Evolutionary conservation across 2,113 vertebrate genomes (phyloP), one percentile per base, ranked within the genome.

Genomic region (Serilophus lunatus): DNA sequence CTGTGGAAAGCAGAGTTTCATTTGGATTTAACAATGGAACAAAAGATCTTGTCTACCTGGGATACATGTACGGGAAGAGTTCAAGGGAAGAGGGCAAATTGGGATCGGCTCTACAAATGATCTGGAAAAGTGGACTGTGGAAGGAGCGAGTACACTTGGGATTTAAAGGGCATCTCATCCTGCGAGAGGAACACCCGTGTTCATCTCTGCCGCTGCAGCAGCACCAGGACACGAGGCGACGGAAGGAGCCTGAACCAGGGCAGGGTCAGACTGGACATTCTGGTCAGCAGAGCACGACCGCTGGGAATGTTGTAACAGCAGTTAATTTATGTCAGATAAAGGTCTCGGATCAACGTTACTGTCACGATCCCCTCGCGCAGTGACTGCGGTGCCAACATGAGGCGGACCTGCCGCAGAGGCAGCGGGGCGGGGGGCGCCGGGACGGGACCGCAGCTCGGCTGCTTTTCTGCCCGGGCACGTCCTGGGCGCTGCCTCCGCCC

Each of bases 201-300:
- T 78, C 33, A 29, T 44, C 28, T 14, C 0, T 38, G 50, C 54
- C 64, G 35, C 24, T 49, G 28, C 29, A 71, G 74, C 1, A 2
- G 31, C 50, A 60, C 61, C 72, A 83, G 22, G 45, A 64, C 56
- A 54, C 0, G 1, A 79, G 44, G 45, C 54, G 38, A 25, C 18
- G 26, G 51, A 57, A 59, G 31, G 51, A 35, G 66, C 15, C 29
- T 49, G 82, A 57, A 42, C 44, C 51, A 42, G 24, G 12, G 16
- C 15, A 42, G 35, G 51, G 10, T 86, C 51, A 50, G 24, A 35
- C 1, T 66, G 35, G 31, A 42, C 42, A 35, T 66, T 2, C 19
- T 0, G 0, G 15, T 19, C n/a, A 29, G 50, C 4, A 7, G 31
- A 70, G 80, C 18, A 63, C 33, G 15, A 13, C 56, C 17, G 31